These are phyloP conservation scores for Clostera curtula DNA, from an alignment of 2,888 invertebrate genomes.

Conservation along the genomic window DNA sequence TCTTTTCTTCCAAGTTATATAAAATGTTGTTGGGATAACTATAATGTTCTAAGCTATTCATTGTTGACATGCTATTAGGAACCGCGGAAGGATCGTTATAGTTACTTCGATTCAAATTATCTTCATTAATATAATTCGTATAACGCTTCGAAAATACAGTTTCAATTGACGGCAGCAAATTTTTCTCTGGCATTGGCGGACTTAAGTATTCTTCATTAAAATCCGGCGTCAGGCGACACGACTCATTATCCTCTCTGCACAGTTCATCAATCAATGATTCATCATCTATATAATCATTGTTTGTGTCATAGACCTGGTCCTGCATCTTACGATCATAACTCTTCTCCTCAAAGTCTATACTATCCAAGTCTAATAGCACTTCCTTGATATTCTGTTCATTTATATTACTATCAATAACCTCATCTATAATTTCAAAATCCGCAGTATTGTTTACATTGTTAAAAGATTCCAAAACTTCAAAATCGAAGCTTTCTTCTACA, in stretches of 20 bases:
- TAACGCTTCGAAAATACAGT: slow-evolving; percentile 62
- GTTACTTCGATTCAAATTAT: slow-evolving; percentile 29
- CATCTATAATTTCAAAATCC: slow-evolving; percentile 55
- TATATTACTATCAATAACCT: slow-evolving; percentile 55
- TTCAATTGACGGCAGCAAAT: slow-evolving; percentile 60
- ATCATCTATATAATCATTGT: slow-evolving; percentile 61
- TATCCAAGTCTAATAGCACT: slow-evolving; percentile 58
- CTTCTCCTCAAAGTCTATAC: slow-evolving; percentile 56
- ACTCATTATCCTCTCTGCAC: slow-evolving; percentile 61
- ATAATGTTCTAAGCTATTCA: slow-evolving; percentile 57
- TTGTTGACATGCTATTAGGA: slow-evolving; percentile 22
- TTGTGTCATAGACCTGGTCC: slow-evolving; percentile 31
- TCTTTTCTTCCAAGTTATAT: slow-evolving; percentile 55
- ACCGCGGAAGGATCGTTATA: slow-evolving; percentile 21
- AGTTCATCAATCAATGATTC: slow-evolving; percentile 65
- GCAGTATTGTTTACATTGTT: slow-evolving; percentile 27
- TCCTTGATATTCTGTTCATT: slow-evolving; percentile 65
- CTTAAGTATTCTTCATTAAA: slow-evolving; percentile 53
- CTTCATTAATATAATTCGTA: slow-evolving; percentile 41
- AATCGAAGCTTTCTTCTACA: slow-evolving; percentile 61
- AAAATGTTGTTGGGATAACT: slow-evolving; percentile 66
- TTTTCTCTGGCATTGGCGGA: slow-evolving; percentile 38
- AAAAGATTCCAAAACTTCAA: slow-evolving; percentile 57
- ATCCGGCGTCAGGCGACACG: slow-evolving; percentile 49
- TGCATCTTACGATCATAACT: slow-evolving; percentile 36